Evolutionary conservation across 2,797 vertebrate genomes (phyloP).

Genomic region (Heteromormyrus szaboi): DNA sequence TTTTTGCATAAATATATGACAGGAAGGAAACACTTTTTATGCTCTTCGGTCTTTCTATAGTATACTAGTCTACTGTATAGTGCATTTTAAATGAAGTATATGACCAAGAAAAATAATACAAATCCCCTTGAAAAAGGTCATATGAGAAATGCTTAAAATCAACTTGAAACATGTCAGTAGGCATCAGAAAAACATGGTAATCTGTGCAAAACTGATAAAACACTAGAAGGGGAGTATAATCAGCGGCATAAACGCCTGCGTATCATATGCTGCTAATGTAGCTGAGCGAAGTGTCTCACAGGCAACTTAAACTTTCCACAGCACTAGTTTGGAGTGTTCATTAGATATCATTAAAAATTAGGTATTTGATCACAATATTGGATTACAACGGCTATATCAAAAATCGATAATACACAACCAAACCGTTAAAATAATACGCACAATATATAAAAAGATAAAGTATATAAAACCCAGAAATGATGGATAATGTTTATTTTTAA

Average conservation of each 20-base stretch:
- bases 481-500: not conserved
- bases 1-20: not conserved
- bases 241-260: not conserved
- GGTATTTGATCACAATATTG: not conserved
- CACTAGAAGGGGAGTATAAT: not conserved
- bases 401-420: not conserved
- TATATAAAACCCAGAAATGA: not conserved
- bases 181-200: not conserved
- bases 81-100: not conserved
- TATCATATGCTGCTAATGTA: not conserved
- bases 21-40: not conserved
- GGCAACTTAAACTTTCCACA: not conserved
- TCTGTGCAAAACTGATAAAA: constrained; percentile 1
- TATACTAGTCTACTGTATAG: too few relatives aligned
- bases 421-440: not conserved
- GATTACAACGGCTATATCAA: not conserved
- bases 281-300: not conserved
- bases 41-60: not conserved
- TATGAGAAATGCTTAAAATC: not conserved
- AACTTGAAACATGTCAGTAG: not conserved
- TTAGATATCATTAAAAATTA: not conserved
- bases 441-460: not conserved
- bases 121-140: not conserved
- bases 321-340: not conserved
- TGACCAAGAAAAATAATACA: not conserved